Evolutionary conservation across 2,888 invertebrate species (phyloP), one percentile per base, ranked within the genome.

Genomic region (Conchocele bisecta): DNA sequence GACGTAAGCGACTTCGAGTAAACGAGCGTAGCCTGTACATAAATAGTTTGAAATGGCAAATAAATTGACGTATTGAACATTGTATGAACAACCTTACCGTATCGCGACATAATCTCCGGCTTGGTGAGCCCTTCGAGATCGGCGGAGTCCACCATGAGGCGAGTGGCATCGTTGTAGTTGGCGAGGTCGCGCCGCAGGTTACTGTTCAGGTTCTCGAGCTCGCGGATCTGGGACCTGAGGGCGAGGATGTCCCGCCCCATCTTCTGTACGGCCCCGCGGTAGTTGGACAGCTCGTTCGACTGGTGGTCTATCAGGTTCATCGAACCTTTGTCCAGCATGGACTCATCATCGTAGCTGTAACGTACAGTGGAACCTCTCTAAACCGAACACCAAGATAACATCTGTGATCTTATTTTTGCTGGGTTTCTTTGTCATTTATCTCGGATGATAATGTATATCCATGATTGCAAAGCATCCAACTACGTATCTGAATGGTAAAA

Each of bases 201-300:
- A 71, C 88, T 86, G 81, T 90, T 90, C 24, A 80, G 64, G 22
- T 71, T 75, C 64, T 89, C 87, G 6, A 88, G 79, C 4, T 86
- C 85, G 3, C 82, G 80, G 6, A 90, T 75, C 63, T 82, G 82
- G 33, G 3, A 66, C 11, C 87, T 74, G 17, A 90, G 79, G 0
- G 84, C 72, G 2, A 90, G 46, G 50, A 90, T 89, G 66, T 90
- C 90, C 31, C 83, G 79, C 6, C 90, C 90, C 90, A 90, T 90
- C 58, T 84, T 86, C 48, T 86, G 86, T 0, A 89, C 87, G 6
- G 89, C 90, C 2, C 75, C 64, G 29, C 90, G 73, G 73, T 90
- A 90, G 65, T 85, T 86, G 50, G 86, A 86, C 51, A 89, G 67
- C 69, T 90, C 90, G 51, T 82, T 75, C 75, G 83, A 80, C 78